Percentiles rank a stretch among this genome's conserved stretches.
Evolutionary conservation across 2,888 invertebrate species (phyloP).

Genomic region (Parnassius mnemosyne): DNA sequence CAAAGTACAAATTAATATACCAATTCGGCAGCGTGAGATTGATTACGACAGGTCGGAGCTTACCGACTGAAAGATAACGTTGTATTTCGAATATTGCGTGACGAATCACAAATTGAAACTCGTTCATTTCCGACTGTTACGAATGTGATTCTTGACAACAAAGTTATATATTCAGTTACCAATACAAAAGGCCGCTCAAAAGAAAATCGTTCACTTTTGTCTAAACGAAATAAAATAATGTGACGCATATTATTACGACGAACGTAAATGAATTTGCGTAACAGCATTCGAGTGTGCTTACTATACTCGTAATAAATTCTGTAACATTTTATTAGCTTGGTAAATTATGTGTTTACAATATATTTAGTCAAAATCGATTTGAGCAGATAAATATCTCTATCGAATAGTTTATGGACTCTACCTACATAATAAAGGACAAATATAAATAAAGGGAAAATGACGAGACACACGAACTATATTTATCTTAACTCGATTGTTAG

Average conservation of each 20-base stretch:
- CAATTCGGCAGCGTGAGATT: slow-evolving; percentile 50
- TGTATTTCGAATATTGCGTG: slow-evolving; percentile 62
- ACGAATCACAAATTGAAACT: slow-evolving; percentile 44
- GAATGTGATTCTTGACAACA: background rate
- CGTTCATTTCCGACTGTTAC: slow-evolving; percentile 37
- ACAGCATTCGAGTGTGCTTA: too few relatives aligned
- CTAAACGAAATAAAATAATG: too few relatives aligned
- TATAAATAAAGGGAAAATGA: background rate
- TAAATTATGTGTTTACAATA: background rate
- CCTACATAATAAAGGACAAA: background rate
- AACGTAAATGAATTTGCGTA: too few relatives aligned
- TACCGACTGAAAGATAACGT: slow-evolving; percentile 55
- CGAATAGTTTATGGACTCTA: background rate
- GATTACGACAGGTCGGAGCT: slow-evolving; percentile 54
- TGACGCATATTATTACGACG: too few relatives aligned
- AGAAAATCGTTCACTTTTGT: too few relatives aligned
- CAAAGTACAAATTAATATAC: background rate
- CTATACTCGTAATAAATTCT: too few relatives aligned
- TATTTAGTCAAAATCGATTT: background rate
- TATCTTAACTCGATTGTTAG: background rate
- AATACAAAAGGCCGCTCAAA: too few relatives aligned
- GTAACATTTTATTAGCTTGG: too few relatives aligned
- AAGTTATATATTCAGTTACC: too few relatives aligned
- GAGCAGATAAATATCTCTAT: background rate
- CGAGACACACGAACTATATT: background rate